These are phyloP conservation scores for Acanthopleura granulata DNA, from an alignment of 2,888 invertebrate species.

Conservation along the genomic window DNA sequence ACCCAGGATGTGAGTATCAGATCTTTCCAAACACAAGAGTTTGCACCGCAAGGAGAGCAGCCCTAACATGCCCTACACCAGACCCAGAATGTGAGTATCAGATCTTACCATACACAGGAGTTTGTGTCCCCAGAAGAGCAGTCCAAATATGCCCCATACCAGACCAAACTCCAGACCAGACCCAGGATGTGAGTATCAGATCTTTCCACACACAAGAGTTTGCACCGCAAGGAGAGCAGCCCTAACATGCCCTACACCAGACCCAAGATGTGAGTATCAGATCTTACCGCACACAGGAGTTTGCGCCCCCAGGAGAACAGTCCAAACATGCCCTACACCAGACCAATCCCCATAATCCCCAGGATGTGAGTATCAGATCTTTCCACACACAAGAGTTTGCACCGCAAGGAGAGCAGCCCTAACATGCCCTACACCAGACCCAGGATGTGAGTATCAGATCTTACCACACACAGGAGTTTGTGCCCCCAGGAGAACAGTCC, in stretches of 20 bases:
- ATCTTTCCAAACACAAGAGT: slow-evolving; percentile 75
- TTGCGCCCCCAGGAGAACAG: too few species aligned
- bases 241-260: too few species aligned
- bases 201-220: too few species aligned
- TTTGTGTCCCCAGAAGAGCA: slow-evolving; percentile 75
- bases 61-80: slow-evolving; percentile 65
- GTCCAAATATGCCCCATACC: slow-evolving; percentile 76
- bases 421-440: slow-evolving; percentile 56
- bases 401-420: slow-evolving; percentile 75
- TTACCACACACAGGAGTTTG: slow-evolving; percentile 75
- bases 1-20: too few species aligned
- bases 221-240: too few species aligned
- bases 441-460: not conserved
- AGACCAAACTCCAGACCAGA: slow-evolving; percentile 72
- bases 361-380: not conserved
- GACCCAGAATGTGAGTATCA: not conserved
- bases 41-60: slow-evolving; percentile 76
- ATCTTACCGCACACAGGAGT: too few species aligned
- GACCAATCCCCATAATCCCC: slow-evolving; percentile 72
- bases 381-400: slow-evolving; percentile 76
- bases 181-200: too few species aligned
- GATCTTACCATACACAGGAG: slow-evolving; percentile 75
- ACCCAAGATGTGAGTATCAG: too few species aligned
- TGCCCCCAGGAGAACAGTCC: slow-evolving; percentile 76
- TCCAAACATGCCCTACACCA: too few species aligned